These are phyloP conservation scores for Pollenia griseotomentosa DNA, from an alignment of 2,888 invertebrate genomes.

Conservation along the genomic window DNA sequence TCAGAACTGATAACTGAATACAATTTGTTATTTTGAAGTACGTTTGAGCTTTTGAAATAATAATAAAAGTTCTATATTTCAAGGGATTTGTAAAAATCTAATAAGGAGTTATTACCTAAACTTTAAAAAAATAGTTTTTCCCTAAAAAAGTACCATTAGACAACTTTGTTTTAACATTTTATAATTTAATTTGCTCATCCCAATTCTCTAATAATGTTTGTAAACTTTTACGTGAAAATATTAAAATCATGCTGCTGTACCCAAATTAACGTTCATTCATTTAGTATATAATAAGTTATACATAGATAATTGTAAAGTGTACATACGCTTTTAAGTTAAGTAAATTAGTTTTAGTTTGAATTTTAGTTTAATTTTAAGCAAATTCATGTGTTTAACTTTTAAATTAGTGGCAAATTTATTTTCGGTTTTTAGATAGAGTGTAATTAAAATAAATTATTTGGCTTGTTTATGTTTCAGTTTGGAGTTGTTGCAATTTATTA, in stretches of 20 bases:
- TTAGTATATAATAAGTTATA: neutral
- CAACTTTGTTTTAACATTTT: no score
- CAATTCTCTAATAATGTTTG: neutral
- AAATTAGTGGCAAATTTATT: conserved; percentile 20
- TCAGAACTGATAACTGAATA: no score
- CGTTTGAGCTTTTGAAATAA: no score
- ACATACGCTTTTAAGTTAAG: conserved; percentile 12
- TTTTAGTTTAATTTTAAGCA: conserved; percentile 14
- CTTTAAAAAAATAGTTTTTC: no score
- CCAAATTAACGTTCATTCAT: conserved; percentile 25
- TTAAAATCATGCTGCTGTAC: neutral
- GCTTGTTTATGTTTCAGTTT: neutral
- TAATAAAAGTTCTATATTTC: no score
- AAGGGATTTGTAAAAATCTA: no score
- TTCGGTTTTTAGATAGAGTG: neutral
- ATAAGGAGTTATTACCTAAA: no score
- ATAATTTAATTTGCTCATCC: no score
- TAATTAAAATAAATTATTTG: conserved; percentile 14
- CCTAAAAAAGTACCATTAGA: no score
- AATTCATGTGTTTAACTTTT: conserved; percentile 2
- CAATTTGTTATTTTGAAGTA: no score
- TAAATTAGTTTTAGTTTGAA: conserved; percentile 17
- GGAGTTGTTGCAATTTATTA: conserved; percentile 9
- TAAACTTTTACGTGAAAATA: conserved; percentile 2
- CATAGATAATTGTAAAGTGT: no score